Evolutionary conservation across 2,113 vertebrate species (phyloP).

Genomic region (Gymnogyps californianus): DNA sequence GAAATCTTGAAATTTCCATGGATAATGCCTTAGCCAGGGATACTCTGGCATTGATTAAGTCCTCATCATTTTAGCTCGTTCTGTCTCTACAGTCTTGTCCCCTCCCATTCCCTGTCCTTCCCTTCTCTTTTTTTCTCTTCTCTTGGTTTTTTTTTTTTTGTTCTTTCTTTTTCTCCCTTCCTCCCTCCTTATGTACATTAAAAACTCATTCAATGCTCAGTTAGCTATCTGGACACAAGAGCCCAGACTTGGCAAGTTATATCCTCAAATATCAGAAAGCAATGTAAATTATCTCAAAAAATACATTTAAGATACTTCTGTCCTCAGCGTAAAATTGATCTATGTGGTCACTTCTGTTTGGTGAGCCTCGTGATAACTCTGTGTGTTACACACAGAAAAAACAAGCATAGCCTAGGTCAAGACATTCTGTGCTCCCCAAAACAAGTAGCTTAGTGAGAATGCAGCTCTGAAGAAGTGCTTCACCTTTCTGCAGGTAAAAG

Average conservation of each 20-base stretch:
- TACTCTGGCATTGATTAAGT: neutral
- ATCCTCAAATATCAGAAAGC: neutral
- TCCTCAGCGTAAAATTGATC: neutral
- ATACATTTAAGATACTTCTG: neutral
- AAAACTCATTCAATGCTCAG: neutral
- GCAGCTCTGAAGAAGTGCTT: neutral
- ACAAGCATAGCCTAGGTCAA: neutral
- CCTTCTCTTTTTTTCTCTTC: neutral
- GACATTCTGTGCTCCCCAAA: neutral
- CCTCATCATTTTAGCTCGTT: neutral
- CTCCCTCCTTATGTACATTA: neutral
- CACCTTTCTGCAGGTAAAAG: neutral
- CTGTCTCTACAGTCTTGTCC: too few species aligned
- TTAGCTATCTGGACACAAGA: neutral
- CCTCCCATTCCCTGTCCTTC: accelerated
- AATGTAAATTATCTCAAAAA: neutral
- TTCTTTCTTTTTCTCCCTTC: neutral
- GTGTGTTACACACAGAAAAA: neutral
- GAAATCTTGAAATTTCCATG: neutral
- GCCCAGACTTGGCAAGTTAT: neutral
- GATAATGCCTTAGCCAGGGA: neutral
- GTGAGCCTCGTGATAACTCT: neutral
- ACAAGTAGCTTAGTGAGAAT: neutral
- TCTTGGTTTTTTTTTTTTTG: neutral
- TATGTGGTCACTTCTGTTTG: neutral